Evolutionary conservation across 2,113 vertebrate genomes (phyloP), one percentile per base, ranked within the genome.

Genomic region (Calidris pygmaea): DNA sequence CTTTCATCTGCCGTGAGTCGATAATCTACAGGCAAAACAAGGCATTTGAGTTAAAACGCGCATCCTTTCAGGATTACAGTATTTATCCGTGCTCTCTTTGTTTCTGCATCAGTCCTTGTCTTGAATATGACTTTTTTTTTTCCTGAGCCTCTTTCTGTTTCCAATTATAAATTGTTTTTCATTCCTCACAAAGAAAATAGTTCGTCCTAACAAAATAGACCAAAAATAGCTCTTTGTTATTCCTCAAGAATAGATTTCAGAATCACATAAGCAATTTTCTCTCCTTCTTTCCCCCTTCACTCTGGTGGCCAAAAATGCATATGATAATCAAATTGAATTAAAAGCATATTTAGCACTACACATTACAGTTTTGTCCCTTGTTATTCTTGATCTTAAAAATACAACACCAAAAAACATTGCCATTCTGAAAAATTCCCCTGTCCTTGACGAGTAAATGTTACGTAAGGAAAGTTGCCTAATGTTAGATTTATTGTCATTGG

Each of bases 251-350:
- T 17, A 85, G 34, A 47, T 58, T 90, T 85, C 81, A 84, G 79
- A 96, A 72, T 95, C 52, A 45, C 2, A 13, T 93, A 78, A 92
- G 58, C 85, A 81, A 37, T 63, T 92, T 94, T 96, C 68, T 78
- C 18, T 59, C n/a, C 16, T 9, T 63, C 23, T 74, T 78, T 60
- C 10, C 29, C 41, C 27, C 68, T 37, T 85, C 16, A 45, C 70
- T 96, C 82, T 65, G 73, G 76, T 91, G 58, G 82, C 45, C 50
- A 55, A 71, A 86, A 39, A 58, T 60, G 13, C 20, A 22, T 84
- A 23, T 48, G 70, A 26, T 68, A 70, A 58, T 93, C 20, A 32
- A 30, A 22, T 16, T 90, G 22, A 56, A 84, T 83, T 56, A 48
- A 87, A 96, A 94, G 17, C 47, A 58, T 93, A 41, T 75, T 87